Evolutionary conservation across 2,888 invertebrate species (phyloP), one percentile per base, ranked within the genome.

Genomic region (Andrena bicolor): DNA sequence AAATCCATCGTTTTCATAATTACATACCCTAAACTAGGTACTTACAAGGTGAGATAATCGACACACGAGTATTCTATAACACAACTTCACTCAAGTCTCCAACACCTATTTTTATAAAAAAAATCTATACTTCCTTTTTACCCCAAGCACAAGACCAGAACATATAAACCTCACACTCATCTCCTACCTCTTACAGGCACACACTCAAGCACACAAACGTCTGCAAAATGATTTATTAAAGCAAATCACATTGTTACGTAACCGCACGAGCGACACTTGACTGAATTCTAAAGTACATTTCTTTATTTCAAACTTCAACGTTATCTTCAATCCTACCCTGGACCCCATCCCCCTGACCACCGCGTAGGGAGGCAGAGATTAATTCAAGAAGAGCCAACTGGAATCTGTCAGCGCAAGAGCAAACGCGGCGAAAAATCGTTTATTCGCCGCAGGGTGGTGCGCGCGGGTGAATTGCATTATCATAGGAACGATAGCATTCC

Each of bases 401-500:
- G 41, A 64, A 68, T 49, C 23, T 23, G 23, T 10, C 26, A 30
- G n/a, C 8, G 60, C 7, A 69, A 61, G 61, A 10, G 35, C 8
- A 48, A 60, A 66, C 30, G 26, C 48, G 32, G 16, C 2, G 32
- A 53, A 61, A 66, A 53, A 71, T 60, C 53, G 41, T 78, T 61
- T 66, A 56, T 10, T 49, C 28, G 41, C 28, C 30, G 23, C 23
- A 28, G 48, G 58, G 35, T n/a, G 35, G 41, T 26, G 41, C 5
- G 23, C 20, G 10, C 26, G 26, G 32, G 30, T 28, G 66, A 32
- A 66, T 71, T 32, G 7, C 60, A 72, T 80, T 69, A 72, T 79
- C 79, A 35, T 63, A 28, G 61, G 41, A 41, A 63, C 35, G 48
- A 28, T 49, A 58, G 28, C 61, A 28, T 63, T 56, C 49, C 49